Evolutionary conservation across 2,888 invertebrate genomes (phyloP), one percentile per base, ranked within the genome.

Genomic region (Ennomos erosarius): DNA sequence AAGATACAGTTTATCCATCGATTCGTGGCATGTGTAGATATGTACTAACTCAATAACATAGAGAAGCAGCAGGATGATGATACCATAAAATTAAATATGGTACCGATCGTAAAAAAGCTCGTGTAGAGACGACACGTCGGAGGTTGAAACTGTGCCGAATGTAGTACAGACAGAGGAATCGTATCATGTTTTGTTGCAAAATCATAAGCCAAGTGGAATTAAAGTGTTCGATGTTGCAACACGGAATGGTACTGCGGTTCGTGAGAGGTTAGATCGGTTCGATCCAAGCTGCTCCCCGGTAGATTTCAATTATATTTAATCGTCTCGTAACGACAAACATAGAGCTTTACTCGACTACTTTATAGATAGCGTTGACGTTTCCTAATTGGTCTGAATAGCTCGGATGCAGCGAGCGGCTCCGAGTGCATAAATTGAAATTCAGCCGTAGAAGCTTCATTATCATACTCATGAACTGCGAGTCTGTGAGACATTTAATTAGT

Each of bases 301-400:
- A 73, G 76, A 26, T 83, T 85, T 87, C 85, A 84, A 85, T 87
- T 87, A 85, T 74, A 76, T 82, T 81, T 81, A 81, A 84, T 82
- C 76, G 80, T 72, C 71, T 69, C 71, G 70, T 74, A 78, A 85
- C 83, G 82, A 85, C 84, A 86, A 85, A 83, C 83, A 78, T 73
- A 67, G 67, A 79, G 38, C 59, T 63, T 62, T 55, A 48, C 64
- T 64, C 52, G 60, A 68, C 67, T 71, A 69, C 70, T 72, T 74
- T 69, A 77, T 74, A 71, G 69, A 72, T 68, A 70, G 74, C 73
- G 70, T 71, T 69, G 71, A 71, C 71, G 60, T 70, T 77, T 74
- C 64, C 71, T 67, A 54, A 73, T 70, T 76, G 57, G 53, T 46
- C 71, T 70, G 68, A 61, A 70, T 72, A 69, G 67, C 70, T 49